Percentiles rank a stretch among this genome's conserved stretches.
phyloP scores from a whole-genome alignment of 2,888 invertebrate genomes.

The Chouioia cunea region DNA sequence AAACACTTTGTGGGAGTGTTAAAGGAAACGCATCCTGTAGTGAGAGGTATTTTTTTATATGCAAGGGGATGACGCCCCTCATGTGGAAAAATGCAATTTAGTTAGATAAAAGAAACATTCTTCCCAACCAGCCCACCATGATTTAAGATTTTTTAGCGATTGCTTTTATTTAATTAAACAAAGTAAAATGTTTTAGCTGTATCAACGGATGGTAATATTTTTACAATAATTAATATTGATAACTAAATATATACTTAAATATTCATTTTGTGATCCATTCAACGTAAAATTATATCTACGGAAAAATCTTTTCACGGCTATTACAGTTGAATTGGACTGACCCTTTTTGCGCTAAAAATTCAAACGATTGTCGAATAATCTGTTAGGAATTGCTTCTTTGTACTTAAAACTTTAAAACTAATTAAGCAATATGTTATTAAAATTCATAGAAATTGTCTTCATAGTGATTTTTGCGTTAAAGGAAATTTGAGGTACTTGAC shows the following conservation, averaged over 20 bases:
- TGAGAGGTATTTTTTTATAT: neutral
- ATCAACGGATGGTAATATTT: neutral
- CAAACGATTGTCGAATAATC: too few relatives aligned
- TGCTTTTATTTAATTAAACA: neutral
- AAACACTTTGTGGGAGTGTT: neutral
- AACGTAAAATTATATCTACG: neutral
- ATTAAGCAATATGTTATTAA: slow-evolving; percentile 23
- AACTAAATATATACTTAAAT: neutral
- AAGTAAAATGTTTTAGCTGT: neutral
- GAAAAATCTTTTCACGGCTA: slow-evolving; percentile 2
- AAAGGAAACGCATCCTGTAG: neutral
- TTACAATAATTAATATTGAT: too few relatives aligned
- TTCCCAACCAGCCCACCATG: slow-evolving; percentile 31
- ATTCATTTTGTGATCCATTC: neutral
- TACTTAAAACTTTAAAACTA: neutral
- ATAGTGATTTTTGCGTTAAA: slow-evolving; percentile 25
- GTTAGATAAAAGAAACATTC: neutral
- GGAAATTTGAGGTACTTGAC: slow-evolving; percentile 4
- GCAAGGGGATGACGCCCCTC: neutral
- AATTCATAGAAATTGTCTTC: slow-evolving; percentile 12
- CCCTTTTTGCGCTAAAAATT: neutral
- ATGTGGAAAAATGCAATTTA: slow-evolving; percentile 15
- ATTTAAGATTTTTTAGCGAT: neutral
- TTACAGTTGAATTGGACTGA: slow-evolving; percentile 12
- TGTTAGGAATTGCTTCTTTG: slow-evolving; percentile 4